Conservation (phyloP, 2,797 vertebrate genomes). For the Pseudochirops cupreus region DNA sequence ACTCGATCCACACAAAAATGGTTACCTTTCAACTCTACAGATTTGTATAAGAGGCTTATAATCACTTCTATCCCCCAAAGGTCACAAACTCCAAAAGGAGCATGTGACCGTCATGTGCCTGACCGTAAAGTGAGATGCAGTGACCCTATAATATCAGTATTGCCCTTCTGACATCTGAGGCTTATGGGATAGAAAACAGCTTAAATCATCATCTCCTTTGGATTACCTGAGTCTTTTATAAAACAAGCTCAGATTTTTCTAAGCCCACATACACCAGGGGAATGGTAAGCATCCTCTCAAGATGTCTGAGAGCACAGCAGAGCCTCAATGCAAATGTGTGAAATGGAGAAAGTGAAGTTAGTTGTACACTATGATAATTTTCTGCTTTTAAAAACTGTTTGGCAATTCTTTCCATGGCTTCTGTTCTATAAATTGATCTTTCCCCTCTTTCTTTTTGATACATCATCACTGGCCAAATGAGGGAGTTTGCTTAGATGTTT, state of each 20-base stretch:
- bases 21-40: conserved; percentile 72
- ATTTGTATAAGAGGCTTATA: conserved; percentile 74
- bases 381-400: conserved; percentile 70
- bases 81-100: conserved; percentile 72
- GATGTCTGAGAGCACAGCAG: conserved; percentile 60
- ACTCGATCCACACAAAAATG: conserved; percentile 11
- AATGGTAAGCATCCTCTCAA: conserved; percentile 72
- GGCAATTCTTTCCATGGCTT: conserved; percentile 69
- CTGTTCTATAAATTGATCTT: conserved; percentile 60
- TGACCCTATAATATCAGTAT: conserved; percentile 73
- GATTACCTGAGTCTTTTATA: conserved; percentile 68
- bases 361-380: conserved; percentile 64
- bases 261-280: conserved; percentile 53
- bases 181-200: conserved; percentile 73
- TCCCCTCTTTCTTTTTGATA: conserved; percentile 58
- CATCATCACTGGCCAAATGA: neutral
- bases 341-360: conserved; percentile 71
- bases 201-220: conserved; percentile 68
- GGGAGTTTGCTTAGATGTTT: neutral
- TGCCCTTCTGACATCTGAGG: conserved; percentile 81
- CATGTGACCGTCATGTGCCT: conserved; percentile 79
- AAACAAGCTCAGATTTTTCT: conserved; percentile 56
- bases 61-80: conserved; percentile 72
- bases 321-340: conserved; percentile 53
- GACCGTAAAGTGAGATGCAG: conserved; percentile 77